Evolutionary conservation across 2,888 invertebrate species (phyloP).

Genomic region (Cryptus viduatorius): DNA sequence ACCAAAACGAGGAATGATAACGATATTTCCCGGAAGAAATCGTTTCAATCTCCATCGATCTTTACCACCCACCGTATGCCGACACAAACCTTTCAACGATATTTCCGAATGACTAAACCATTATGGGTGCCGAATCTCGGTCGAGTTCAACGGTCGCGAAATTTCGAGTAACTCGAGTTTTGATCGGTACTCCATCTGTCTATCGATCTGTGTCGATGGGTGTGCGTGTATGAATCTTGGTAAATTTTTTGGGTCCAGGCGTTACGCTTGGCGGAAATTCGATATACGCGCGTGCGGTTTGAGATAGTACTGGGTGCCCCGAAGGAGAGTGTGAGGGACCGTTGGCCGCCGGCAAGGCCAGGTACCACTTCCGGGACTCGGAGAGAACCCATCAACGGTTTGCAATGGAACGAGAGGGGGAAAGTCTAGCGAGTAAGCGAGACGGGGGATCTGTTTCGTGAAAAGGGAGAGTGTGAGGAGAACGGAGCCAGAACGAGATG

Average conservation of each 20-base stretch:
- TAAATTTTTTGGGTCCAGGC: slow-evolving; percentile 25
- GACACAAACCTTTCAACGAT: not conserved
- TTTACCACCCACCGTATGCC: not conserved
- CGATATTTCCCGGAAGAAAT: not conserved
- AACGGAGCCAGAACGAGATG: slow-evolving; percentile 64
- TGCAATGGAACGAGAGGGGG: slow-evolving; percentile 18
- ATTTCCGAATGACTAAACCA: slow-evolving; percentile 15
- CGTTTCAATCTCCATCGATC: slow-evolving; percentile 37
- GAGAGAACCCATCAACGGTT: slow-evolving; percentile 80
- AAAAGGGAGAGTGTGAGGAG: slow-evolving; percentile 31
- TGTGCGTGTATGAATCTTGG: not conserved
- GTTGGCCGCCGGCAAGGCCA: slow-evolving; percentile 71
- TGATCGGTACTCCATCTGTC: not conserved
- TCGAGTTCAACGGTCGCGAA: slow-evolving; percentile 26
- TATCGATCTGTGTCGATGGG: not conserved
- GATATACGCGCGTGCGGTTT: slow-evolving; percentile 49
- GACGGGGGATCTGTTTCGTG: slow-evolving; percentile 40
- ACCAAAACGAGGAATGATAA: not conserved
- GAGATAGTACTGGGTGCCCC: slow-evolving; percentile 6
- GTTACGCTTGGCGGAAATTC: slow-evolving; percentile 47
- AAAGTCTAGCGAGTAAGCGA: slow-evolving; percentile 10
- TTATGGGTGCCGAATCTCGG: not conserved
- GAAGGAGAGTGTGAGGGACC: slow-evolving; percentile 31
- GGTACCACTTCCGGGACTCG: slow-evolving; percentile 74
- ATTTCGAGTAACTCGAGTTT: not conserved